Base-by-base conservation (phyloP, 2,797 vertebrate genomes). In the Chaetophractus vellerosus region DNA sequence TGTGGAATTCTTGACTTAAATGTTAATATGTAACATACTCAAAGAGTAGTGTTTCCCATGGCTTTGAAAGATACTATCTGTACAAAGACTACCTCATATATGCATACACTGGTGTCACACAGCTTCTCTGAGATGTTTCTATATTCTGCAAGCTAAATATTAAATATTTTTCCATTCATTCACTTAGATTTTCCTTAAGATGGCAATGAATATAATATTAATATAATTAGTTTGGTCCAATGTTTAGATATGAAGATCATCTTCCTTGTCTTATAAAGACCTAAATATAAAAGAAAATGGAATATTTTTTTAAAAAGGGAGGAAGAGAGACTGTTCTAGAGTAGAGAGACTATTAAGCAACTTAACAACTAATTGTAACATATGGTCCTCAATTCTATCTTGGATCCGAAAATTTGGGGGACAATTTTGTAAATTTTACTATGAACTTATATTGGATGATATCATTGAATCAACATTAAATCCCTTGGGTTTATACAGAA, bases 61-160 rank as follows among this genome's bases (percentile, higher is more conserved):
- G 19, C 86, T 92, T n/a, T 82, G 21, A 96, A n/a, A 26, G 63
- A 71, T 90, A 52, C 48, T 52, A 80, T 50, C 81, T 94, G 95
- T 96, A 97, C 75, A 52, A 31, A 64, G 72, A 69, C 94, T 98
- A 98, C 98, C 96, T 98, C 97, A 36, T 96, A 93, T 96, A 97
- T 94, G 95, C 61, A 93, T 97, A 97, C 91, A 93, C 96, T 98
- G 97, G 95, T 96, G 50, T 98, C 97, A 96, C 90, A 76, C 91
- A 96, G 90, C 93, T 96, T 88, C 41, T 97, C 66, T 75, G 64
- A 89, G 16, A 57, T 91, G 38, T 97, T 95, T 96, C 94, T 98
- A 15, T 96, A 96, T 96, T 97, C 92, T 96, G 90, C 97, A 98
- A 97, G 74, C 80, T 97, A 93, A 92, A 90, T 69, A 95, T 80